These are phyloP conservation scores for Paralichthys olivaceus DNA, from an alignment of 2,113 vertebrate species.

Conservation along the genomic window DNA sequence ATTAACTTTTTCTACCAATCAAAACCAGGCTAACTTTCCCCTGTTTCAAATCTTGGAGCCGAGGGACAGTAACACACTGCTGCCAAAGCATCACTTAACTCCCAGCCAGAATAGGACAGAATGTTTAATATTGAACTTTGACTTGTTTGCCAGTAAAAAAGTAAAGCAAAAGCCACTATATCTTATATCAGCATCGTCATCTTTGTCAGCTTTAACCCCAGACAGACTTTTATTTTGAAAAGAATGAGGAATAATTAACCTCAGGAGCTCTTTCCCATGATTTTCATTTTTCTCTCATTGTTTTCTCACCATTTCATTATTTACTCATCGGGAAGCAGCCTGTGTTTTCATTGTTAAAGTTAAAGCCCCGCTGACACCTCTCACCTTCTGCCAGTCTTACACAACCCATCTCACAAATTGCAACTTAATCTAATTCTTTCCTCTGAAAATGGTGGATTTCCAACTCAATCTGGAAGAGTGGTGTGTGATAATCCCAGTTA, in stretches of 20 bases:
- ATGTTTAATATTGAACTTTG: too few relatives aligned
- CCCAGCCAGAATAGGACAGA: too few relatives aligned
- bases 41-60: too few relatives aligned
- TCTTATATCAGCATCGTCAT: neutral
- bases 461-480: constrained; percentile 69
- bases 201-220: neutral
- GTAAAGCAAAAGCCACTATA: too few relatives aligned
- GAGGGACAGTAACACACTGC: too few relatives aligned
- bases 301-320: constrained; percentile 27
- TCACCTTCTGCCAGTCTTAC: constrained; percentile 1
- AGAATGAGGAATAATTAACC: neutral
- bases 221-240: neutral
- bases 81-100: too few relatives aligned
- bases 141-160: too few relatives aligned
- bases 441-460: constrained; percentile 53
- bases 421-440: constrained; percentile 49
- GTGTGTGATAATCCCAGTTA: constrained; percentile 57
- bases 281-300: neutral
- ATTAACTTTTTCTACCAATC: neutral
- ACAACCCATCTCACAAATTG: constrained; percentile 57
- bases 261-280: neutral
- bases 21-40: too few relatives aligned
- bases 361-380: constrained; percentile 14
- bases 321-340: neutral
- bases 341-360: neutral